Base-by-base conservation (phyloP, 2,888 invertebrate species). In the Chrysina gloriosa region DNA sequence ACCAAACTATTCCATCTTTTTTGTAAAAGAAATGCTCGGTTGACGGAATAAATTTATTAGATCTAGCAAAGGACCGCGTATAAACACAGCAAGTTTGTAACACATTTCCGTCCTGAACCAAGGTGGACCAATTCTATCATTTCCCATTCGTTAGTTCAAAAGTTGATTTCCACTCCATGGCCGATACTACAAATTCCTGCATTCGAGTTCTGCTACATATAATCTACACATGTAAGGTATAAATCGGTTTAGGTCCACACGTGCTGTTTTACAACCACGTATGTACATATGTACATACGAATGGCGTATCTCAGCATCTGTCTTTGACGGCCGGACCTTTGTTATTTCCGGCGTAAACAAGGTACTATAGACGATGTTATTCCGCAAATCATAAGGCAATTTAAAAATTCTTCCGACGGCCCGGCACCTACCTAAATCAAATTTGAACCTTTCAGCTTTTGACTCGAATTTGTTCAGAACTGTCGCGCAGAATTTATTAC, bases 361-460 rank as follows among this genome's bases (percentile, higher is more conserved):
- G 25, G 23, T 39, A 58, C 19, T 58, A 58, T 39, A 27, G 16
- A 16, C 14, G 19, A 14, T 39, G 39, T 39, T 39, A 19, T 39
- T 25, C 39, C 11, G 23, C 36, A 23, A 58, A 58, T 39, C 39
- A 58, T 25, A 25, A 23, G 23, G 56, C 36, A 39, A 52, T 31
- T 52, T 52, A 29, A 52, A 52, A 52, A 52, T 31, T 16, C 25
- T 25, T 11, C 25, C 7, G 25, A 23, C 48, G 48, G 23, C 9
- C 48, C 25, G 23, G 6, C 48, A 48, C 48, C 48, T 25, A 48
- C 48, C 48, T 25, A 48, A 48, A 48, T 48, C 48, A 48, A 48
- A 48, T 48, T 48, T 48, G 25, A 48, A 48, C 48, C 48, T 48
- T 36, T 48, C 48, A 25, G 48, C 48, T 48, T 52, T 29, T 31